Percentiles rank a stretch among this genome's conserved stretches.
These are phyloP conservation scores for Tiaroga cobitis DNA, from an alignment of 2,797 vertebrate genomes.

Conservation along the genomic window DNA sequence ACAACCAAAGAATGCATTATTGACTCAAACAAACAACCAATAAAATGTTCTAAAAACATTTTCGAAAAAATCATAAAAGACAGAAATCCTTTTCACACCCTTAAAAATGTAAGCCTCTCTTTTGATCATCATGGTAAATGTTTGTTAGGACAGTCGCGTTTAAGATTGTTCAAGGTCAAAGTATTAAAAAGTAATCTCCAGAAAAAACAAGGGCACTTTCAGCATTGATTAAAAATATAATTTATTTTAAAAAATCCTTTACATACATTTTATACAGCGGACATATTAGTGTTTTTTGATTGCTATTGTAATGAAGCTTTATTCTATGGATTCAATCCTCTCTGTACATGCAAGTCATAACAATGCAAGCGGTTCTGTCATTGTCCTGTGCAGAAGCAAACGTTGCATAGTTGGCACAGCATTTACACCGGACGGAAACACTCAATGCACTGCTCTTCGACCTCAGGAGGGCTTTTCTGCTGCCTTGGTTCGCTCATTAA, in stretches of 20 bases:
- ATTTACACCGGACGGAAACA: slow-evolving; percentile 60
- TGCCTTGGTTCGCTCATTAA: not conserved
- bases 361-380: slow-evolving; percentile 74
- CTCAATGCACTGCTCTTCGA: not conserved
- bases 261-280: slow-evolving; percentile 97
- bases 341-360: slow-evolving; percentile 70
- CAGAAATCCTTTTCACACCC: not conserved
- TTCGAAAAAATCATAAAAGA: no score
- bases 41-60: no score
- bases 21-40: not conserved
- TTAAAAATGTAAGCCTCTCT: not conserved
- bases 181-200: not conserved
- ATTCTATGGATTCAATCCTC: slow-evolving; percentile 78
- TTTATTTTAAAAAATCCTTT: slow-evolving; percentile 99
- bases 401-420: slow-evolving; percentile 93
- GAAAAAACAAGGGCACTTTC: slow-evolving; percentile 32
- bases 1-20: not conserved
- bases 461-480: not conserved
- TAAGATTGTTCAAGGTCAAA: not conserved
- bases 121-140: not conserved
- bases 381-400: slow-evolving; percentile 82
- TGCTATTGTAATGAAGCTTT: not conserved
- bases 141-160: not conserved
- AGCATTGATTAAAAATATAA: slow-evolving; percentile 99
- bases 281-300: slow-evolving; percentile 85